Evolutionary conservation across 2,888 invertebrate species (phyloP).

Genomic region (Sarcophaga carnaria): DNA sequence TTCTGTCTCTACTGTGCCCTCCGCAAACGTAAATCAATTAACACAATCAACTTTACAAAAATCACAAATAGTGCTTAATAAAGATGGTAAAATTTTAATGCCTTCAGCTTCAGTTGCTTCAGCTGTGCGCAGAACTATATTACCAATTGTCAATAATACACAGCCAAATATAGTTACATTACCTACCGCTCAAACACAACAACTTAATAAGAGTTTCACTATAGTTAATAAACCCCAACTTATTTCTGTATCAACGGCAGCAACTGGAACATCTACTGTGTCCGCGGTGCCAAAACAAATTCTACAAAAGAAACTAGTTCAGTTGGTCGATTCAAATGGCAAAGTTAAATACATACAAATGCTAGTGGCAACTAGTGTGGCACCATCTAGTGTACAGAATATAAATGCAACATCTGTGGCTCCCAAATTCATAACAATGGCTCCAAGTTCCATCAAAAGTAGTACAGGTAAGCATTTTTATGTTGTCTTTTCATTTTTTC

Average conservation of each 20-base stretch:
- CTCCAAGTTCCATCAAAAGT: slow-evolving; percentile 31
- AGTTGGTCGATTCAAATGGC: slow-evolving; percentile 74
- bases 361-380: slow-evolving; percentile 70
- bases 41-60: background rate
- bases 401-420: slow-evolving; percentile 23
- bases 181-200: slow-evolving; percentile 1
- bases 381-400: slow-evolving; percentile 19
- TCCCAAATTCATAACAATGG: slow-evolving; percentile 48
- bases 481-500: no score
- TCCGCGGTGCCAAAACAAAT: slow-evolving; percentile 63
- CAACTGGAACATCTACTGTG: background rate
- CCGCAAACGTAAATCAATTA: slow-evolving; percentile 1
- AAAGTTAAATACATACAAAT: slow-evolving; percentile 75
- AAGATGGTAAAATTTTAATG: slow-evolving; percentile 54
- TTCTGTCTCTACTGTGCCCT: background rate
- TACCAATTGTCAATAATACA: slow-evolving; percentile 49
- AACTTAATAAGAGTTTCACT: background rate
- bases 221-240: slow-evolving; percentile 15
- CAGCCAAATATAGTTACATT: background rate
- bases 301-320: slow-evolving; percentile 74
- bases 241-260: slow-evolving; percentile 3
- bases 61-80: slow-evolving; percentile 53
- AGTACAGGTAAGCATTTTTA: slow-evolving; percentile 47
- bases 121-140: slow-evolving; percentile 63
- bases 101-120: slow-evolving; percentile 63